Percentiles rank a stretch among this genome's conserved stretches.
Conservation (phyloP, 2,113 vertebrate species). For the Istiophorus platypterus region DNA sequence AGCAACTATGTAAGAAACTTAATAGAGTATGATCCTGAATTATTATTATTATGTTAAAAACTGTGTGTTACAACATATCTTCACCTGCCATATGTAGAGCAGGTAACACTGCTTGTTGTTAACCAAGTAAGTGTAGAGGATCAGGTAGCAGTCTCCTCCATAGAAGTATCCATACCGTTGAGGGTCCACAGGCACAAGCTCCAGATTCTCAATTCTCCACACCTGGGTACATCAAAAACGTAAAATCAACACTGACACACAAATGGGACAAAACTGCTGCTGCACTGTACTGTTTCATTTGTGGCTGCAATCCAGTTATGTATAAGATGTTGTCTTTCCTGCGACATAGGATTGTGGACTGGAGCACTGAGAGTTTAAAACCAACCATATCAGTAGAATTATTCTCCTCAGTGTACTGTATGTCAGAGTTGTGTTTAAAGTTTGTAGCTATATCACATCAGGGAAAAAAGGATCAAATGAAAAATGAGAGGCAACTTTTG, state of each 20-base stretch:
- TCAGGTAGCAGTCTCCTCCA: constrained; percentile 93
- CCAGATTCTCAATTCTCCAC: constrained; percentile 91
- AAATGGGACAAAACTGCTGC: background rate
- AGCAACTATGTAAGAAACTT: background rate
- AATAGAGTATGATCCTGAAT: background rate
- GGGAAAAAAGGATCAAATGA: background rate
- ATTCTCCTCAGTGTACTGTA: background rate
- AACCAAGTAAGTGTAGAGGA: constrained; percentile 89
- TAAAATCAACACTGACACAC: background rate
- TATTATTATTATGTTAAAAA: background rate
- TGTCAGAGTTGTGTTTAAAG: background rate
- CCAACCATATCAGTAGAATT: background rate
- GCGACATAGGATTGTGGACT: background rate
- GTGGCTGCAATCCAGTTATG: no score
- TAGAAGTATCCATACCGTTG: constrained; percentile 88
- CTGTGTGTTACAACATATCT: background rate
- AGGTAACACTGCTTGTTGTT: constrained; percentile 83
- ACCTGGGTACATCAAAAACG: constrained; percentile 77
- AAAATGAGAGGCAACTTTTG: background rate
- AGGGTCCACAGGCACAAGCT: constrained; percentile 85
- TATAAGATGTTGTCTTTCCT: background rate
- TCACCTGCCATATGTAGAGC: constrained; percentile 94
- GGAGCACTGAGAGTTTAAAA: background rate
- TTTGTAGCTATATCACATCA: background rate
- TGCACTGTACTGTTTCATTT: background rate